Conservation (phyloP, 2,888 invertebrate species). For the Eristalinus sepulchralis region DNA sequence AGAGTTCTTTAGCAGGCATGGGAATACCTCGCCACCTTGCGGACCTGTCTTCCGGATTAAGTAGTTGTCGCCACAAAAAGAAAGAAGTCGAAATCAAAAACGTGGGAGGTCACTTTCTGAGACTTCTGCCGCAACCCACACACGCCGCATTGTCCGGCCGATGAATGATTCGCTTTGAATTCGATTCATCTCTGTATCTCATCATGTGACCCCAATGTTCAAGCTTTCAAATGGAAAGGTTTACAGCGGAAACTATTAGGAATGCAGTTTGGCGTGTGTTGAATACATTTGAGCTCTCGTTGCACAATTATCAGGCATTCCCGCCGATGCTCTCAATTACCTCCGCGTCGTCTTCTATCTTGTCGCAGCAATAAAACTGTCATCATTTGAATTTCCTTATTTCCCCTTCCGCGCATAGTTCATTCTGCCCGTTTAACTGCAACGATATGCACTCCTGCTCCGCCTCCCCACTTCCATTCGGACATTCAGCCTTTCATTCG, state of each 20-base stretch:
- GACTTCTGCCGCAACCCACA: no score
- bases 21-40: no score
- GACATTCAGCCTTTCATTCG: constrained; percentile 39
- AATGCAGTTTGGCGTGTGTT: neutral
- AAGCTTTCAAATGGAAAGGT: neutral
- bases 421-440: constrained; percentile 25
- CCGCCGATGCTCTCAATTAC: constrained; percentile 46
- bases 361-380: constrained; percentile 60
- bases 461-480: constrained; percentile 5
- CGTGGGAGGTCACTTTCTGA: no score
- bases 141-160: no score
- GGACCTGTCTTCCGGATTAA: no score
- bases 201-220: neutral
- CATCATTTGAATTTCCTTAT: constrained; percentile 47
- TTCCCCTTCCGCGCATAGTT: constrained; percentile 7
- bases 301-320: constrained; percentile 24
- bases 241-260: neutral
- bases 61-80: no score
- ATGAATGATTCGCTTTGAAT: no score
- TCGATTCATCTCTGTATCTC: neutral
- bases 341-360: constrained; percentile 19
- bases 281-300: neutral
- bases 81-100: no score
- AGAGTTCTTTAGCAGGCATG: no score
- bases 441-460: neutral